A percentile compares a stretch with the other conserved stretches of the same genome.
These are phyloP conservation scores for Scleropages formosus DNA, from an alignment of 2,797 vertebrate species.

Conservation along the genomic window DNA sequence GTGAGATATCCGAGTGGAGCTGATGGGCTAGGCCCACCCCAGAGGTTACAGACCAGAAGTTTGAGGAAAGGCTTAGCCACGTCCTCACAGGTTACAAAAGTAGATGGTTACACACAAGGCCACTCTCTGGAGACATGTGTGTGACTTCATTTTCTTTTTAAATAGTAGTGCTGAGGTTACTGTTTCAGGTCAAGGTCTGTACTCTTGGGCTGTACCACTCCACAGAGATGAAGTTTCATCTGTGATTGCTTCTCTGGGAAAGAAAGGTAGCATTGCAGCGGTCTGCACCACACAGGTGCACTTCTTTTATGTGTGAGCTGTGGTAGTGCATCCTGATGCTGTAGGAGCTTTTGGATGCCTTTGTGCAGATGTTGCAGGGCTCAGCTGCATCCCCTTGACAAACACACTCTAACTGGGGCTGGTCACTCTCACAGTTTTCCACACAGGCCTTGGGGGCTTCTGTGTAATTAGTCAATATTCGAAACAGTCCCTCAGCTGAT, in stretches of 20 bases:
- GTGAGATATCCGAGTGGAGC: too few relatives aligned
- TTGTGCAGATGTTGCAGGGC: conserved; percentile 88
- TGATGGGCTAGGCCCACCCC: conserved; percentile 69
- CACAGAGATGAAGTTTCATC: conserved; percentile 69
- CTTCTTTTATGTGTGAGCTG: conserved; percentile 86
- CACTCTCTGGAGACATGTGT: conserved; percentile 38
- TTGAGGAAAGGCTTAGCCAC: conserved; percentile 92
- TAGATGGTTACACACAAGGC: conserved; percentile 28
- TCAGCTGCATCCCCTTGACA: conserved; percentile 67
- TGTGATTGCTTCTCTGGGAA: conserved; percentile 89
- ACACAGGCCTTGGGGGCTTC: conserved; percentile 61
- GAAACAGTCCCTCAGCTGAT: conserved; percentile 52
- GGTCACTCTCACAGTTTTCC: conserved; percentile 60
- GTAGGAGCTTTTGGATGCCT: conserved; percentile 88
- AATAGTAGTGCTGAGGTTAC: not conserved
- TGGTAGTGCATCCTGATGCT: conserved; percentile 90
- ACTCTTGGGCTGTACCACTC: too few relatives aligned
- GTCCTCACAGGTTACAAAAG: conserved; percentile 76
- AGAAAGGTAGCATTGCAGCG: conserved; percentile 87
- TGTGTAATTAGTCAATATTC: conserved; percentile 58
- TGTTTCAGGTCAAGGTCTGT: not conserved
- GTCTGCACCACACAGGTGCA: conserved; percentile 84
- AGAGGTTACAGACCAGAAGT: conserved; percentile 83
- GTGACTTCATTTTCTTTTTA: not conserved
- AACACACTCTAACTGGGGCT: conserved; percentile 57